Evolutionary conservation across 2,113 vertebrate species (phyloP), one percentile per base, ranked within the genome.

Genomic region (Hyaena hyaena): DNA sequence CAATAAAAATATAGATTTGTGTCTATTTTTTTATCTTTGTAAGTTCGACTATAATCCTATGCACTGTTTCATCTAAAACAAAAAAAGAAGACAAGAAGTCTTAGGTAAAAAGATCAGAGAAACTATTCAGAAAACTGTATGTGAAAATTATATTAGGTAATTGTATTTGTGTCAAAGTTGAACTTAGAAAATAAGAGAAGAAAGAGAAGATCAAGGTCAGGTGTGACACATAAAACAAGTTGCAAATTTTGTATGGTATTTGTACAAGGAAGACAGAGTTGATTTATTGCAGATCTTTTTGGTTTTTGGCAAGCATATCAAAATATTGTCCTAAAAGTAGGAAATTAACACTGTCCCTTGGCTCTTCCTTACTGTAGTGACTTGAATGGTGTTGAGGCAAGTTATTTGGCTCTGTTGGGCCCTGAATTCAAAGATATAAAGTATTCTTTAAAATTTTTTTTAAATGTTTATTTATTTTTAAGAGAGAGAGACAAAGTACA

Each of bases 1-100:
- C 45, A 97, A 86, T 94, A 55, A 86, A 90, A 92, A 61, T 74
- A 65, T 79, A 68, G 17, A 93, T 93, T 93, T 96, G 23, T 43
- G 92, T 91, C 39, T 69, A 61, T 26, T 94, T 31, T 93, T 87
- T 95, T 45, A 93, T 90, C 63, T 89, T 66, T 85, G 9, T 95
- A 96, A 87, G 35, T 48, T 26, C 23, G 90, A 48, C 16, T 26
- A 82, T 69, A 85, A 92, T 68, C 23, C n/a, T 96, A 66, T 93
- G 79, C 24, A 50, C 12, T 92, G 1, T 35, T 43, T 50, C 26
- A 50, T 10, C 2, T 7, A 65, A 45, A 69, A 88, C 53, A 24
- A 69, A 58, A 48, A 50, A 48, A 48, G 35, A 81, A 68, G 31
- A 61, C 26, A 48, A 35, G 55, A 94, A 85, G 23, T 90, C 10